Evolutionary conservation across 1,140 invertebrate species (phyloP).

Genomic region (Octopus sinensis): DNA sequence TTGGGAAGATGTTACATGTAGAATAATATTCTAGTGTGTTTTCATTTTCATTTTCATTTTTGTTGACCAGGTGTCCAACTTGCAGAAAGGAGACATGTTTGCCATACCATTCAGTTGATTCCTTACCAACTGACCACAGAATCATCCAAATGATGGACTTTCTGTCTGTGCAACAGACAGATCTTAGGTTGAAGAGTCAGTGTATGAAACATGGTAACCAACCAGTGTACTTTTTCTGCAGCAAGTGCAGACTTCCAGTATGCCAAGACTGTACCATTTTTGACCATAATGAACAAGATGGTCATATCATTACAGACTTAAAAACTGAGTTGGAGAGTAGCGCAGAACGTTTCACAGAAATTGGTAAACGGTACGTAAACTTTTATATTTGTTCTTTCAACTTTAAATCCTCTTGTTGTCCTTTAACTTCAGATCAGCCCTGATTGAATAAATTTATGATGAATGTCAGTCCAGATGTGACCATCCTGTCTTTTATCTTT

Average conservation of each 20-base stretch:
- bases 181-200: constrained; percentile 41
- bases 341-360: constrained; percentile 39
- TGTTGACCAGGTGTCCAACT: constrained; percentile 42
- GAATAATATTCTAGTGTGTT: no score
- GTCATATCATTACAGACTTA: constrained; percentile 47
- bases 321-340: constrained; percentile 41
- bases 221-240: constrained; percentile 52
- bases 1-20: no score
- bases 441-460: no score
- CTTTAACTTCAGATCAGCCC: no score
- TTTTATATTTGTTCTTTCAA: no score
- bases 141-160: constrained; percentile 54
- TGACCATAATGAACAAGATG: constrained; percentile 50
- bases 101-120: constrained; percentile 33
- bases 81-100: constrained; percentile 49
- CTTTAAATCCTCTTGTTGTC: no score
- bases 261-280: constrained; percentile 53
- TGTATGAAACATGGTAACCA: constrained; percentile 50
- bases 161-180: constrained; percentile 33
- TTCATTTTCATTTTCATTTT: no score
- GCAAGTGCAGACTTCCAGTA: constrained; percentile 44
- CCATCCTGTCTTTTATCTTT: no score
- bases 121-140: constrained; percentile 47
- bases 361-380: constrained; percentile 29
- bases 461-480: no score